These are phyloP conservation scores for Myripristis murdjan DNA, from an alignment of 2,797 vertebrate genomes.

Conservation along the genomic window DNA sequence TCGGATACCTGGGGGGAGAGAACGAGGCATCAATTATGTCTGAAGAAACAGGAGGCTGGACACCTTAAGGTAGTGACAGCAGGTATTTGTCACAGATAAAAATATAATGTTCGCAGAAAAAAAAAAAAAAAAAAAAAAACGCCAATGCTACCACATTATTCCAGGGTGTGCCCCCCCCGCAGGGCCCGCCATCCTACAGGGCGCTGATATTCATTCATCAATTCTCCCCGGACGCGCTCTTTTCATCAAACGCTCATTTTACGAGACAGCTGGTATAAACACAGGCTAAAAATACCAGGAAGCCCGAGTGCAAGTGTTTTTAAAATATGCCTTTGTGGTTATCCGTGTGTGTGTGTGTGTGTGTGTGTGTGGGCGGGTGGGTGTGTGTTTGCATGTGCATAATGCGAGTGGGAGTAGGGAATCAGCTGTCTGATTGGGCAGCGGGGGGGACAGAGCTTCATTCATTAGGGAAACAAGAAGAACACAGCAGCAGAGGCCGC, in stretches of 20 bases:
- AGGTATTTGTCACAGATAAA: conserved; percentile 39
- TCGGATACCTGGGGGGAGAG: not conserved
- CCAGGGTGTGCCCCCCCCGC: conserved; percentile 4
- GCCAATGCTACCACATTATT: conserved; percentile 17
- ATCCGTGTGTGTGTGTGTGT: conserved; percentile 18
- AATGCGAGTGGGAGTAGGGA: conserved; percentile 24
- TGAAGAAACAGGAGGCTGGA: conserved; percentile 7
- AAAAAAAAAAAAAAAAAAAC: not conserved
- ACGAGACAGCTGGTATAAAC: conserved; percentile 19
- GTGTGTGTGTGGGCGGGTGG: conserved; percentile 13
- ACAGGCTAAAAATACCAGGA: conserved; percentile 41
- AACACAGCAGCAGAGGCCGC: conserved; percentile 20
- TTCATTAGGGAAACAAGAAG: conserved; percentile 46
- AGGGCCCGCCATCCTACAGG: conserved; percentile 16
- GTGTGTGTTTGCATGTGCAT: conserved; percentile 3
- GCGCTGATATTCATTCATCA: conserved; percentile 17
- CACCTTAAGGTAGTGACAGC: not conserved
- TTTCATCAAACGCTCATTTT: conserved; percentile 17
- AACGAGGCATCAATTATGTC: conserved; percentile 20
- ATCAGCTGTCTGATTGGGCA: conserved; percentile 45
- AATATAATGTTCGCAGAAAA: conserved; percentile 25
- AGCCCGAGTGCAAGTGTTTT: conserved; percentile 7
- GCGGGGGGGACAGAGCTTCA: conserved; percentile 45
- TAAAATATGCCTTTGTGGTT: conserved; percentile 1
- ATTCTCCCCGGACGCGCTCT: conserved; percentile 14